Percentiles rank a stretch among this genome's conserved stretches.
Evolutionary conservation across 64 coral and sea anemone species (phyloP).

Genomic region (Stichodactyla helianthus): DNA sequence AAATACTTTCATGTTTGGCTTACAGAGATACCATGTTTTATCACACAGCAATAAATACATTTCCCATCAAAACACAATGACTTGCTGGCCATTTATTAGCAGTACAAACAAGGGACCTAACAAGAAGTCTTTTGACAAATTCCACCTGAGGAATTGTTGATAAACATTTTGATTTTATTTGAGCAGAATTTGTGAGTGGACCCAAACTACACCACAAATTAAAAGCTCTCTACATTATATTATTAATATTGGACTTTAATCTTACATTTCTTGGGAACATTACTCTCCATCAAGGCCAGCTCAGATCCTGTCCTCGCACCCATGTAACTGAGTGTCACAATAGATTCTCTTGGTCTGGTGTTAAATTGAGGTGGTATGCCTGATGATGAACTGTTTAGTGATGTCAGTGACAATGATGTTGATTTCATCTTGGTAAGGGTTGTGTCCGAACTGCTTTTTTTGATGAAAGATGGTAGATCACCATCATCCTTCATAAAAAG

Average conservation of each 20-base stretch:
- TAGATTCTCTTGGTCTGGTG: conserved; percentile 46
- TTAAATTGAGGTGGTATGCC: neutral
- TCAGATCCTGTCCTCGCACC: conserved; percentile 61
- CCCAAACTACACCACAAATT: too few species aligned
- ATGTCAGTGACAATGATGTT: conserved; percentile 8
- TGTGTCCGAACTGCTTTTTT: conserved; percentile 19
- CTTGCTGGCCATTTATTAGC: too few species aligned
- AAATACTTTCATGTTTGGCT: too few species aligned
- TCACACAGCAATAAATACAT: too few species aligned
- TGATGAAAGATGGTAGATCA: conserved; percentile 40
- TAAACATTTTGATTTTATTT: too few species aligned
- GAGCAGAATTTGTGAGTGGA: too few species aligned
- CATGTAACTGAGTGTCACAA: conserved; percentile 59
- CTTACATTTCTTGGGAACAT: conserved; percentile 81
- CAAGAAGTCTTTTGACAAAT: too few species aligned
- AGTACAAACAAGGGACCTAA: too few species aligned
- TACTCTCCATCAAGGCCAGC: conserved; percentile 53
- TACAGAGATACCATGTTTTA: too few species aligned
- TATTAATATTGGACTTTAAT: neutral
- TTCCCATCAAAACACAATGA: too few species aligned
- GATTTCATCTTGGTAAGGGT: conserved; percentile 38
- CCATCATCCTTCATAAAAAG: conserved; percentile 32
- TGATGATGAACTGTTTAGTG: conserved; percentile 15
- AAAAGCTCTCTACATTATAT: too few species aligned
- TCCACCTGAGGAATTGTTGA: too few species aligned